Percentiles rank a stretch among this genome's conserved stretches.
Evolutionary conservation across 2,797 vertebrate species (phyloP).

Genomic region (Oreochromis mossambicus): DNA sequence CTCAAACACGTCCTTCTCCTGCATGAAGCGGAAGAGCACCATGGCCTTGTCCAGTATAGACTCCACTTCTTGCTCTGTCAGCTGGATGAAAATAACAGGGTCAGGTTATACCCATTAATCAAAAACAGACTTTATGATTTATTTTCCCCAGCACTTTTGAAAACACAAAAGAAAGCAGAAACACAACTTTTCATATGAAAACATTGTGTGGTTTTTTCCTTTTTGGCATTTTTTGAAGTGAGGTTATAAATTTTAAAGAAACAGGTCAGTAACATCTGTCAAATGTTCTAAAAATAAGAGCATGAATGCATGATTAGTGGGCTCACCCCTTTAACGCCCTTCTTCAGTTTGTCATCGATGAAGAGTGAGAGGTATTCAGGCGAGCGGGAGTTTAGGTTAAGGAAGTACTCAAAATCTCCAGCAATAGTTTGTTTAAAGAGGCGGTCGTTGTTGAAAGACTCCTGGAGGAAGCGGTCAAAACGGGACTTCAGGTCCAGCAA

Average conservation of each 20-base stretch:
- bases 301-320: neutral
- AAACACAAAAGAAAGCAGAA: neutral
- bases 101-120: neutral
- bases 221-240: neutral
- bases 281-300: neutral
- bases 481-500: slow-evolving; percentile 96
- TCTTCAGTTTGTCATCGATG: slow-evolving; percentile 99
- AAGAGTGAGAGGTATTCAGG: slow-evolving; percentile 99
- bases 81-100: slow-evolving; percentile 32
- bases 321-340: slow-evolving; percentile 98
- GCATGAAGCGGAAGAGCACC: slow-evolving; percentile 99
- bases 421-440: slow-evolving; percentile 99
- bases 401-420: slow-evolving; percentile 98
- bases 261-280: neutral
- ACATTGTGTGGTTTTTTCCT: neutral
- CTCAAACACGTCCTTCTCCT: slow-evolving; percentile 99
- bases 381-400: slow-evolving; percentile 97
- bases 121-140: neutral
- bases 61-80: slow-evolving; percentile 92
- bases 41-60: slow-evolving; percentile 98
- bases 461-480: slow-evolving; percentile 95
- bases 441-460: slow-evolving; percentile 96
- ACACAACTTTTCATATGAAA: neutral
- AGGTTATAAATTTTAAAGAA: neutral
- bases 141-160: neutral